Conservation (phyloP, 2,888 invertebrate genomes). For the Ophraella communa region DNA sequence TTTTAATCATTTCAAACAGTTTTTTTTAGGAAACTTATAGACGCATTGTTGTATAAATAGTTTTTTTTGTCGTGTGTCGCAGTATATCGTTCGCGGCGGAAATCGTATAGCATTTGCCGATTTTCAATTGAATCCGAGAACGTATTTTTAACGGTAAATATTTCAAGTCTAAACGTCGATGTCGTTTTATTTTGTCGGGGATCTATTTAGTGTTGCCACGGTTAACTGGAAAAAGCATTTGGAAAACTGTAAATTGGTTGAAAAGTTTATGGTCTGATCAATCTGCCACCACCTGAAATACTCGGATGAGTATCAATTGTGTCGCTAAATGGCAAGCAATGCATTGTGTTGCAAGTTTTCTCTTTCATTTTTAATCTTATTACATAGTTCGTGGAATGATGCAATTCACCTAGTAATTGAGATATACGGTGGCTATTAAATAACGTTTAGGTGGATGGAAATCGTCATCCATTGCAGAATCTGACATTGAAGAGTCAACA, state of each 20-base stretch:
- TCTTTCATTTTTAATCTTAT: too few species aligned
- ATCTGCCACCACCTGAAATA: background rate
- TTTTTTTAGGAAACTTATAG: background rate
- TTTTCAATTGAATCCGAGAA: constrained; percentile 19
- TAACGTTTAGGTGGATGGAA: too few species aligned
- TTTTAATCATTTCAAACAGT: too few species aligned
- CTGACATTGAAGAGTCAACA: too few species aligned
- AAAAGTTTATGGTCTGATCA: constrained; percentile 17
- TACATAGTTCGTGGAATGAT: too few species aligned
- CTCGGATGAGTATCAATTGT: background rate
- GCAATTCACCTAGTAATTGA: too few species aligned
- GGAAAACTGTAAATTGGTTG: constrained; percentile 17
- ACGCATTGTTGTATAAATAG: background rate
- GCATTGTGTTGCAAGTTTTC: background rate
- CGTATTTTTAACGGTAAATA: constrained; percentile 36
- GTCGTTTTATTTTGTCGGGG: constrained; percentile 24
- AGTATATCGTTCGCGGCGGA: background rate
- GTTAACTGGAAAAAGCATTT: constrained; percentile 20
- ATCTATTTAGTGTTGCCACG: constrained; percentile 28
- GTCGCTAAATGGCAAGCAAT: background rate
- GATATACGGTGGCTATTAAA: too few species aligned
- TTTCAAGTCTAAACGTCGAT: constrained; percentile 30
- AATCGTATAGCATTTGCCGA: background rate
- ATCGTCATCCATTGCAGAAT: too few species aligned
- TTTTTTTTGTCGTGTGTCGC: background rate